Conservation (phyloP, 1,140 invertebrate genomes). For the Drosophila sproati region DNA sequence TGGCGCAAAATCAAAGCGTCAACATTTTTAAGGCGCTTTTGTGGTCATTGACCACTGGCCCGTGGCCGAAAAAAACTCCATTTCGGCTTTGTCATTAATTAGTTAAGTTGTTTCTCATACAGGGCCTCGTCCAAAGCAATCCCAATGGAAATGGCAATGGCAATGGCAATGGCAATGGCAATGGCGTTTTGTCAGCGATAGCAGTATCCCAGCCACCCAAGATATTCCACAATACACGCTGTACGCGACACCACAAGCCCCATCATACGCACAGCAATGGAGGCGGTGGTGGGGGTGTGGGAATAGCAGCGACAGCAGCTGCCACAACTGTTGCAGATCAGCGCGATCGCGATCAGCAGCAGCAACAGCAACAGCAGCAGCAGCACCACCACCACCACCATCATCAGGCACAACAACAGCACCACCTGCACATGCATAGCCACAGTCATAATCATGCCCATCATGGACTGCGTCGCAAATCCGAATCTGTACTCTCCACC, state of each 20-base stretch:
- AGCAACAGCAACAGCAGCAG: slow-evolving; percentile 14
- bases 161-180: slow-evolving; percentile 43
- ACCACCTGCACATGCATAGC: slow-evolving; percentile 63
- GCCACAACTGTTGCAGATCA: slow-evolving; percentile 1
- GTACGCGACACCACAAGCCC: slow-evolving; percentile 78
- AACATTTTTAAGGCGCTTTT: slow-evolving; percentile 68
- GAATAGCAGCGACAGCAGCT: background rate
- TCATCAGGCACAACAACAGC: slow-evolving; percentile 40
- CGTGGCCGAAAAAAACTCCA: slow-evolving; percentile 9
- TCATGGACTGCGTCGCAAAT: slow-evolving; percentile 85
- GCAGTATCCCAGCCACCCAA: slow-evolving; percentile 60
- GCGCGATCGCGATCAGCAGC: slow-evolving; percentile 29
- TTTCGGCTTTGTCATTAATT: slow-evolving; percentile 43
- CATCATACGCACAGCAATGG: slow-evolving; percentile 63
- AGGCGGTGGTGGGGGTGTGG: background rate
- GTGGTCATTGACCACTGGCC: slow-evolving; percentile 67
- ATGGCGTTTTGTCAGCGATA: slow-evolving; percentile 25
- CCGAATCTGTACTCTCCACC: slow-evolving; percentile 91
- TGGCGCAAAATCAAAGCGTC: slow-evolving; percentile 66
- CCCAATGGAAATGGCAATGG: slow-evolving; percentile 33
- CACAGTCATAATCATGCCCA: slow-evolving; percentile 62
- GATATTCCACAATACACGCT: slow-evolving; percentile 80
- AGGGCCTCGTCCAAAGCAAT: slow-evolving; percentile 76
- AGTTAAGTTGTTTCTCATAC: slow-evolving; percentile 17
- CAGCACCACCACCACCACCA: no score